A percentile compares a stretch with the other conserved stretches of the same genome.
These are phyloP conservation scores for Noctuana brunneofusca DNA, from an alignment of 2,888 invertebrate genomes.

Conservation along the genomic window DNA sequence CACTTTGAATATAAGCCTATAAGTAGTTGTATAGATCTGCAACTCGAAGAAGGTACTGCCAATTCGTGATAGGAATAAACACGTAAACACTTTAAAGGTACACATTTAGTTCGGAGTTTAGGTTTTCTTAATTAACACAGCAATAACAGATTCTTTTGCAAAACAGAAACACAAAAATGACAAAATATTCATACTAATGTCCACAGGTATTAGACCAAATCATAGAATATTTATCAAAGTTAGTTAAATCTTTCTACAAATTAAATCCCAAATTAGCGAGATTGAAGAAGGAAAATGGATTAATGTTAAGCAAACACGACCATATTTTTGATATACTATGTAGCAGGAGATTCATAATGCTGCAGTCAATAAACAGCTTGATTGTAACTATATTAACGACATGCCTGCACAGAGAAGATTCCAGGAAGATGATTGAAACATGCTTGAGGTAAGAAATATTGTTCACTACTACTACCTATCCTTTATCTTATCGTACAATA, in stretches of 20 bases:
- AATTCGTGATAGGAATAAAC: too few species aligned
- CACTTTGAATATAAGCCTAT: too few species aligned
- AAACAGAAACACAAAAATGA: too few species aligned
- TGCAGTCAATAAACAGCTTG: conserved; percentile 80
- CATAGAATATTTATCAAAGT: conserved; percentile 76
- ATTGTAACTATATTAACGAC: conserved; percentile 78
- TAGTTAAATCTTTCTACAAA: conserved; percentile 79
- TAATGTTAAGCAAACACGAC: conserved; percentile 73
- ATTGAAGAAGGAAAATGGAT: conserved; percentile 68
- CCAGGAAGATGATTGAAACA: conserved; percentile 81
- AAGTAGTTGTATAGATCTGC: too few species aligned
- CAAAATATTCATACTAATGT: background rate
- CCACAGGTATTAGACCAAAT: conserved; percentile 82
- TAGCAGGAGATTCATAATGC: conserved; percentile 79
- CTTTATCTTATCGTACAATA: background rate
- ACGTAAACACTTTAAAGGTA: too few species aligned
- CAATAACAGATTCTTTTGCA: too few species aligned
- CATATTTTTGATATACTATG: conserved; percentile 80
- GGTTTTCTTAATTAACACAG: too few species aligned
- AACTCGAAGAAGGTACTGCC: too few species aligned
- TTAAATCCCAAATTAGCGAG: conserved; percentile 76
- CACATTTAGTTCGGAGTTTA: too few species aligned
- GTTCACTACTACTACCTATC: background rate
- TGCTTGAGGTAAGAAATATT: conserved; percentile 74
- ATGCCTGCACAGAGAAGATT: conserved; percentile 82